Evolutionary conservation across 2,797 vertebrate genomes (phyloP).

Genomic region (Chromis chromis): DNA sequence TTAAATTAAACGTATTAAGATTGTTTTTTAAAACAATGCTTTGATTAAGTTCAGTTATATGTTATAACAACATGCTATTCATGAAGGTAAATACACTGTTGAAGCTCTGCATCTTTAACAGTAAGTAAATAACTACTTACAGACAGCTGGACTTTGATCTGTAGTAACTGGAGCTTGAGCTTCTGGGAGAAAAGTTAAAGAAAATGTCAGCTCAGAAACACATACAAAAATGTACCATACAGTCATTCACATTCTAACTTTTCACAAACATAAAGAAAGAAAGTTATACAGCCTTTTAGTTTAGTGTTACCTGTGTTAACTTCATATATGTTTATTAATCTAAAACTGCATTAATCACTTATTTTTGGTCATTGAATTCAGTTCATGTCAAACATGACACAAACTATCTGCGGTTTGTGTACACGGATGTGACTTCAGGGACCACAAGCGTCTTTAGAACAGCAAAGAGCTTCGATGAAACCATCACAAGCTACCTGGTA

Average conservation of each 20-base stretch:
- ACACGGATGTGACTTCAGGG: too few relatives aligned
- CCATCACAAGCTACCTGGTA: not conserved
- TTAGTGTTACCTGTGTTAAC: too few relatives aligned
- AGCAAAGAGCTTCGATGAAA: not conserved
- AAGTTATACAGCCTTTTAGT: not conserved
- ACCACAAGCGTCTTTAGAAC: too few relatives aligned
- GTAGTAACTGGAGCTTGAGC: conserved; percentile 91
- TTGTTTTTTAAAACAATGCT: not conserved
- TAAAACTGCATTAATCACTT: not conserved
- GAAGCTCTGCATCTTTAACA: not conserved
- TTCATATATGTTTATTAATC: too few relatives aligned
- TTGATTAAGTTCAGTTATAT: not conserved
- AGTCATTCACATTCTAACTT: not conserved
- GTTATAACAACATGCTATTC: too few relatives aligned
- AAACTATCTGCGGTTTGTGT: too few relatives aligned
- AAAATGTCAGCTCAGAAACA: not conserved
- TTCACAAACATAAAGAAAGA: not conserved
- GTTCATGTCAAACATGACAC: too few relatives aligned
- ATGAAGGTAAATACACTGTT: not conserved
- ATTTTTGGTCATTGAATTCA: not conserved
- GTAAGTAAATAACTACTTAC: conserved; percentile 83
- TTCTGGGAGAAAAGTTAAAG: conserved; percentile 83
- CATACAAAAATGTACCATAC: not conserved
- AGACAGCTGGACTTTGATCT: conserved; percentile 89
- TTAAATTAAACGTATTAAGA: not conserved